Evolutionary conservation across 1,140 invertebrate species (phyloP).

Genomic region (Lasaia peninsularis): DNA sequence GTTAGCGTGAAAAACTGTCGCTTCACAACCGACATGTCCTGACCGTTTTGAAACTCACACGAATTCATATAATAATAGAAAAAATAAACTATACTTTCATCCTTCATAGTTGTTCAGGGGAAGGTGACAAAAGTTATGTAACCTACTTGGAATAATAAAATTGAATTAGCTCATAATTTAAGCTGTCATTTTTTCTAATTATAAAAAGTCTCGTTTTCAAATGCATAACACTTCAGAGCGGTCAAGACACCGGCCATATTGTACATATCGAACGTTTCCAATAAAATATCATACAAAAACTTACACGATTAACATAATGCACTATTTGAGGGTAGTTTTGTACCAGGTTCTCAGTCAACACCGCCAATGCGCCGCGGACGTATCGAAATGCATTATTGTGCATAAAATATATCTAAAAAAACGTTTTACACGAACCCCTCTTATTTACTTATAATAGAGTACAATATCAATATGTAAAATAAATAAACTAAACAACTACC

Average conservation of each 20-base stretch:
- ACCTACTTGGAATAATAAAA: too few relatives aligned
- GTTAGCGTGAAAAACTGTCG: slow-evolving; percentile 41
- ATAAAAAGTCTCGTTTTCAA: too few relatives aligned
- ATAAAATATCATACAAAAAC: slow-evolving; percentile 65
- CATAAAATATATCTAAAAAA: slow-evolving; percentile 57
- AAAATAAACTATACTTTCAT: too few relatives aligned
- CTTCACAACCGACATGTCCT: too few relatives aligned
- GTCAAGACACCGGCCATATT: neutral
- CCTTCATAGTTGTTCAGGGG: too few relatives aligned
- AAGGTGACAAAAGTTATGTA: too few relatives aligned
- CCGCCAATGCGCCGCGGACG: slow-evolving; percentile 37
- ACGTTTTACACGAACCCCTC: slow-evolving; percentile 46
- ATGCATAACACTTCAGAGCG: too few relatives aligned
- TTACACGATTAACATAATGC: slow-evolving; percentile 61
- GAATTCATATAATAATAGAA: too few relatives aligned
- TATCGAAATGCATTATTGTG: slow-evolving; percentile 67
- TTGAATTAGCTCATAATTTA: too few relatives aligned
- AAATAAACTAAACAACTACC: slow-evolving; percentile 40
- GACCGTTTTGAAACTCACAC: too few relatives aligned
- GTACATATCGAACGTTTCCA: slow-evolving; percentile 35
- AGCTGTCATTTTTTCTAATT: too few relatives aligned
- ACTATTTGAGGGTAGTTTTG: slow-evolving; percentile 64
- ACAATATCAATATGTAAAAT: slow-evolving; percentile 43
- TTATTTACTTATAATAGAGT: slow-evolving; percentile 32
- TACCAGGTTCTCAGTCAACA: slow-evolving; percentile 62